These are phyloP conservation scores for Callimico goeldii DNA, from an alignment of 2,797 vertebrate genomes.

Conservation along the genomic window DNA sequence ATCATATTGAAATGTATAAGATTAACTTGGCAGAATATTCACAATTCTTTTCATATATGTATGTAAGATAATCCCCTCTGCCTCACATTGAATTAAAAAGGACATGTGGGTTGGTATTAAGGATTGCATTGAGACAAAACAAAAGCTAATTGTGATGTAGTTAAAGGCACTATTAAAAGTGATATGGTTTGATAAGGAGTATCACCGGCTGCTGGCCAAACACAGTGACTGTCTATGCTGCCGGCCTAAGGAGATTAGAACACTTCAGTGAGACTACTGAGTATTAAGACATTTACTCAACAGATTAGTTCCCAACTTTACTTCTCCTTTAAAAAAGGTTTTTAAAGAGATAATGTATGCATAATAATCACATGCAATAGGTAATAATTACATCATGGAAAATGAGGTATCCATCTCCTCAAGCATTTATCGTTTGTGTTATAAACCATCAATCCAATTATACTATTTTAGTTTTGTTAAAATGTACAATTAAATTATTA, in stretches of 20 bases:
- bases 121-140: not conserved
- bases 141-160: not conserved
- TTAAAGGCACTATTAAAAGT: not conserved
- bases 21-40: not conserved
- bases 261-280: not conserved
- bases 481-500: no score
- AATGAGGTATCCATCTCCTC: no score
- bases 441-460: no score
- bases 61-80: not conserved
- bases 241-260: not conserved
- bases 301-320: not conserved
- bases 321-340: no score
- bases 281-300: not conserved
- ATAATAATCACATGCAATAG: no score
- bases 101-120: not conserved
- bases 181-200: not conserved
- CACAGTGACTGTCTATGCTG: not conserved
- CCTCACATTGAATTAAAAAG: not conserved
- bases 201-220: not conserved
- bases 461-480: no score
- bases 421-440: no score
- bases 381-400: no score
- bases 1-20: conserved; percentile 35
- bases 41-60: not conserved
- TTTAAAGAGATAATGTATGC: no score